Evolutionary conservation across 1,140 invertebrate species (phyloP).

Genomic region (Lordiphosa clarofinis): DNA sequence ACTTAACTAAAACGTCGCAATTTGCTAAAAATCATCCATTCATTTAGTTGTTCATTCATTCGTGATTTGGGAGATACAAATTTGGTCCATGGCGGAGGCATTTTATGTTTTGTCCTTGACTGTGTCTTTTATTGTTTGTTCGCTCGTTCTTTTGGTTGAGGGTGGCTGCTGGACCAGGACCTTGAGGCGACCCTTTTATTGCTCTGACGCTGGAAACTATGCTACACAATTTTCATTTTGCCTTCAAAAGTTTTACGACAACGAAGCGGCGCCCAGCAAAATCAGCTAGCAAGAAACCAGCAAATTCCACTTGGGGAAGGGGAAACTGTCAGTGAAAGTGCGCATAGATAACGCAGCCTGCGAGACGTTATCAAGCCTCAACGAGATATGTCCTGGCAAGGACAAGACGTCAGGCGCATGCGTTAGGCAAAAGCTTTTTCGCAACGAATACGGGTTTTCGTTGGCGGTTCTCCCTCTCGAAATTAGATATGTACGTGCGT

Average conservation of each 20-base stretch:
- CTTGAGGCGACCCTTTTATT: conserved; percentile 19
- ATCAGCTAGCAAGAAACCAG: not conserved
- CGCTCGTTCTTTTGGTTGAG: not conserved
- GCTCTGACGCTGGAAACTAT: conserved; percentile 12
- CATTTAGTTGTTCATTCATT: no score
- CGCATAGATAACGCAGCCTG: conserved; percentile 28
- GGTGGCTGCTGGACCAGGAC: conserved; percentile 7
- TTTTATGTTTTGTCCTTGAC: conserved; percentile 37
- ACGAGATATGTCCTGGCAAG: conserved; percentile 50
- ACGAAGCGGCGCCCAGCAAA: conserved; percentile 40
- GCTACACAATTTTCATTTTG: conserved; percentile 20
- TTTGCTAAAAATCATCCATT: no score
- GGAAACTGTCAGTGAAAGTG: conserved; percentile 21
- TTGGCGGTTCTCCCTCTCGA: conserved; percentile 8
- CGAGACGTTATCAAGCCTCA: conserved; percentile 27
- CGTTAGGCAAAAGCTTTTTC: conserved; percentile 23
- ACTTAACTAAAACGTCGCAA: no score
- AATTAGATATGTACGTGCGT: conserved; percentile 4
- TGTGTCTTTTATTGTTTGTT: conserved; percentile 15
- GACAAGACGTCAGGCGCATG: conserved; percentile 44
- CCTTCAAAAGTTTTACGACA: conserved; percentile 34
- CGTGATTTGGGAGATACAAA: no score
- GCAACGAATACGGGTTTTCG: not conserved
- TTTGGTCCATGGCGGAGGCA: conserved; percentile 3
- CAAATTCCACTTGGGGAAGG: not conserved